A percentile compares a stretch with the other conserved stretches of the same genome.
phyloP scores from a whole-genome alignment of 2,888 invertebrate genomes.

The Chydorus sphaericus region DNA sequence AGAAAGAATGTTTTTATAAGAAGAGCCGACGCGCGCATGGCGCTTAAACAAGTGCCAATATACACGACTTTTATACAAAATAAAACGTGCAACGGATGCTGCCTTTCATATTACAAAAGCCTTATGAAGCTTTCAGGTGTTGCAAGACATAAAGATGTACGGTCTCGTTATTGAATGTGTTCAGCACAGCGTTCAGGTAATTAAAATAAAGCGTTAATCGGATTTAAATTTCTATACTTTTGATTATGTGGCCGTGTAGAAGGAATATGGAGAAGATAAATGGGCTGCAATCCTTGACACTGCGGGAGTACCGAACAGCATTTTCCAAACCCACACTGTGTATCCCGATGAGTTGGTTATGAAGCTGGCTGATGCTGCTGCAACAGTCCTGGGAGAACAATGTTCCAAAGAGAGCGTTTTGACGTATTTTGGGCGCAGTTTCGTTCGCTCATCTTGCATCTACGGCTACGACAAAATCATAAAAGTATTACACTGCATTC shows the following conservation, averaged over 20 bases:
- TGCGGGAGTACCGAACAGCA: constrained; percentile 52
- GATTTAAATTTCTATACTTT: neutral
- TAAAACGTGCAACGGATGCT: too few relatives aligned
- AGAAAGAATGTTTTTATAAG: too few relatives aligned
- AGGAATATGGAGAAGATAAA: constrained; percentile 63
- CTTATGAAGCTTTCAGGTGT: too few relatives aligned
- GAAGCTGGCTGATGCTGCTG: constrained; percentile 58
- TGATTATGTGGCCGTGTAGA: too few relatives aligned
- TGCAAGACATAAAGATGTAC: too few relatives aligned
- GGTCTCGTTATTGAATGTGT: too few relatives aligned
- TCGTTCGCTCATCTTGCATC: constrained; percentile 75
- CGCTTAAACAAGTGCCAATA: too few relatives aligned
- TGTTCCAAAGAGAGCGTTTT: constrained; percentile 57
- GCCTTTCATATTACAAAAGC: too few relatives aligned
- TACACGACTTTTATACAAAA: too few relatives aligned
- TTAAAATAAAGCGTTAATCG: neutral
- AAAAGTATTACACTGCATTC: constrained; percentile 48
- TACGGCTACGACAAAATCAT: constrained; percentile 82
- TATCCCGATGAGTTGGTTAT: constrained; percentile 70
- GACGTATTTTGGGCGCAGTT: constrained; percentile 77
- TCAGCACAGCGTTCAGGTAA: too few relatives aligned
- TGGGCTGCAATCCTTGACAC: constrained; percentile 57
- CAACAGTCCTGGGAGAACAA: constrained; percentile 39
- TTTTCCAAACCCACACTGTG: constrained; percentile 69
- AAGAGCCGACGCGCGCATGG: too few relatives aligned